Percentiles rank a stretch among this genome's conserved stretches.
These are phyloP conservation scores for Poliocrania exsul DNA, from an alignment of 2,797 vertebrate species.

Conservation along the genomic window DNA sequence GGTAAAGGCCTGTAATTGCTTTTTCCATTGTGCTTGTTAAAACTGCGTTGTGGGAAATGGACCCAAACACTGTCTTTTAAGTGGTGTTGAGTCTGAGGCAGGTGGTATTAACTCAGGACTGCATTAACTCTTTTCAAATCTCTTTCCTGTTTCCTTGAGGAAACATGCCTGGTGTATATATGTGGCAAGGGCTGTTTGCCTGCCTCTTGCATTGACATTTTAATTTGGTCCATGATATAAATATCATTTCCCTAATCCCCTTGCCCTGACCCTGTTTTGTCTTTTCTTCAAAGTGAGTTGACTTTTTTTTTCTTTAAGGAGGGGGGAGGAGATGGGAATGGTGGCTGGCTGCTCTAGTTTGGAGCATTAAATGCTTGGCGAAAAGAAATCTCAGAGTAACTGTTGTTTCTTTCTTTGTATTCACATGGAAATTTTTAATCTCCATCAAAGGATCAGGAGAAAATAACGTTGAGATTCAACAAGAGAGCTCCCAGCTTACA, in stretches of 20 bases:
- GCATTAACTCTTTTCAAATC: constrained; percentile 69
- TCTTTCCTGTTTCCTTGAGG: constrained; percentile 68
- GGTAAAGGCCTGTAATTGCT: constrained; percentile 60
- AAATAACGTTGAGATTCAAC: constrained; percentile 77
- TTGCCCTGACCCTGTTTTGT: constrained; percentile 75
- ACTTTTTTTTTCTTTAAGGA: constrained; percentile 66
- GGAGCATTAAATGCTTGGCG: constrained; percentile 70
- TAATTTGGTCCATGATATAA: constrained; percentile 83
- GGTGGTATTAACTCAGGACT: constrained; percentile 72
- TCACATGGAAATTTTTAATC: constrained; percentile 97
- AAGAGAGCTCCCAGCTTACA: constrained; percentile 78
- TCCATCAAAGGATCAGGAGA: constrained; percentile 81
- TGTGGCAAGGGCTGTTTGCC: constrained; percentile 69
- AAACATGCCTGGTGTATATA: constrained; percentile 60
- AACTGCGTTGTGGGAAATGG: constrained; percentile 66
- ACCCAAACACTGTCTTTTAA: constrained; percentile 74
- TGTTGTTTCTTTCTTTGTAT: constrained; percentile 92
- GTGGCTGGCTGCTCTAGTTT: constrained; percentile 64
- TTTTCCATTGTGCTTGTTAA: constrained; percentile 72
- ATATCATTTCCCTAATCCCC: constrained; percentile 83
- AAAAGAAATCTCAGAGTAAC: constrained; percentile 85
- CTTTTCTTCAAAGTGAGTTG: constrained; percentile 79
- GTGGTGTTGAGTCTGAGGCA: constrained; percentile 74
- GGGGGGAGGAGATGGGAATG: constrained; percentile 55
- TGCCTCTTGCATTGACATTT: constrained; percentile 76